Evolutionary conservation across 2,113 vertebrate genomes (phyloP).

Genomic region (Deroptyus accipitrinus): DNA sequence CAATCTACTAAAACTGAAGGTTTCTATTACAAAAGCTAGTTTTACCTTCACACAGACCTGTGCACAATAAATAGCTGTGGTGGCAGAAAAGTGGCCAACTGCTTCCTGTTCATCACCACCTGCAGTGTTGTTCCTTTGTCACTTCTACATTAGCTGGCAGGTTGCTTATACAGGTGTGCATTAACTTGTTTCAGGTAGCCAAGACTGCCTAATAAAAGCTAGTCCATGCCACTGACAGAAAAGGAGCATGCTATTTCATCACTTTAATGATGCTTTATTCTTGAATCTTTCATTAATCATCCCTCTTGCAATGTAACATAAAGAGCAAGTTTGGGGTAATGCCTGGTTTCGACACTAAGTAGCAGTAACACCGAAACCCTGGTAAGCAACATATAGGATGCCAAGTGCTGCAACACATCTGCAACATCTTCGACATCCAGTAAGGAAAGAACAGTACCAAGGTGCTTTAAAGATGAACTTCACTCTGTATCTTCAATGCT

Average conservation of each 20-base stretch:
- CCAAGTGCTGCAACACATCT: neutral
- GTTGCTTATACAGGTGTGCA: neutral
- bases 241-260: neutral
- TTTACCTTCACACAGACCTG: neutral
- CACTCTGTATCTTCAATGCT: neutral
- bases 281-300: neutral
- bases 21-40: neutral
- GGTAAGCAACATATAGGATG: accelerated
- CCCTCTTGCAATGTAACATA: neutral
- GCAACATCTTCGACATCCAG: neutral
- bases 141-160: neutral
- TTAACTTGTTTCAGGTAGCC: neutral
- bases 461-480: neutral
- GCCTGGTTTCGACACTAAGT: neutral
- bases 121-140: neutral
- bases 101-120: accelerated
- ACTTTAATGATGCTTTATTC: neutral
- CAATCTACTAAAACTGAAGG: neutral
- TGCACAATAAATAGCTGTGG: neutral
- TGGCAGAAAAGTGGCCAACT: neutral
- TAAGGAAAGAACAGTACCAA: neutral
- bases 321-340: neutral
- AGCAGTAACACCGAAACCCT: neutral
- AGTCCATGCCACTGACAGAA: neutral
- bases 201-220: neutral